Base-by-base conservation (phyloP, 2,888 invertebrate genomes). In the Xestoiulus laeticollis region DNA sequence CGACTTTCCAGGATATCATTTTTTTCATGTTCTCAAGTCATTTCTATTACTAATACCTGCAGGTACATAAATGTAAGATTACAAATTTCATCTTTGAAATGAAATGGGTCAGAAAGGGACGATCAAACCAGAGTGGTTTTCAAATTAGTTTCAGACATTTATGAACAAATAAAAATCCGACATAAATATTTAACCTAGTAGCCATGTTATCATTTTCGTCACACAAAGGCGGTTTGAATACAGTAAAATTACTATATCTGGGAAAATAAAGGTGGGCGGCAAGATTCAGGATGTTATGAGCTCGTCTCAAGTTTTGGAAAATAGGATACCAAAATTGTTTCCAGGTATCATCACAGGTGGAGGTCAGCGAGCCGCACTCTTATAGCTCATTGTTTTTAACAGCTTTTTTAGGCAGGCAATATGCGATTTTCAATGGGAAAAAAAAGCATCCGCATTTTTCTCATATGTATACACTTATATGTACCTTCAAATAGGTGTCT, bases 271-370 rank as follows among this genome's bases (percentile, higher is more conserved):
- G 78, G 78, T 78, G 78, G 78, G 78, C 26, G 78, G 5, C 14
- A 3, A 30, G 78, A 30, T 78, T 14, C 78, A 78, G 78, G 78
- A 78, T 30, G 48, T 48, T 48, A 16, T 48, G 2, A 48, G 38
- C 38, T 38, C 12, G 78, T 78, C 26, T n/a, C 78, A n/a, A 68
- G 22, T 68, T 68, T 68, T 78, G 30, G 78, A 30, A 38, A 78
- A 78, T 78, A 78, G 30, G 78, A 78, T 78, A 26, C 78, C 78
- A 30, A 78, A 78, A 26, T 68, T 22, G 26, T 68, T 78, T 78
- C 30, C 1, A 26, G 78, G 78, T 1, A 78, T 30, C 78, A 78
- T 78, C 78, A 78, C 30, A 78, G 26, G 10, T 14, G 14, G 78
- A 78, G 78, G 78, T 78, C 78, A 78, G 78, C 78, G 78, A 78